Evolutionary conservation across 2,797 vertebrate genomes (phyloP).

Genomic region (Gymnodraco acuticeps): DNA sequence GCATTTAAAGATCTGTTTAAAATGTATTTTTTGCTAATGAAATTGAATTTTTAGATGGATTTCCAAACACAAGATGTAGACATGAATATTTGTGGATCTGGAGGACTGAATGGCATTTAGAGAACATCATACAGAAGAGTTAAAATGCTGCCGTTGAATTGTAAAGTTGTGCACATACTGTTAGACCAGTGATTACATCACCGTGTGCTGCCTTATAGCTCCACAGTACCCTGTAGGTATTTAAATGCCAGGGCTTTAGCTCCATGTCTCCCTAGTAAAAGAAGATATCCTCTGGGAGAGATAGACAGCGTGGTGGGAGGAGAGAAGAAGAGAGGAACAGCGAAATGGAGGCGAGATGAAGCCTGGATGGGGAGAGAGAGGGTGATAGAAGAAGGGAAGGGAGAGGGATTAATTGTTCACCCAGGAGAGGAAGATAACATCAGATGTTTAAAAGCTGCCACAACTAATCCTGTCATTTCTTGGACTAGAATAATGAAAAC

Average conservation of each 20-base stretch:
- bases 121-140: background rate
- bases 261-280: constrained; percentile 57
- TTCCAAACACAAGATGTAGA: constrained; percentile 18
- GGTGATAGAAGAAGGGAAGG: constrained; percentile 65
- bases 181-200: constrained; percentile 45
- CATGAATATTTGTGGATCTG: background rate
- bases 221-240: constrained; percentile 35
- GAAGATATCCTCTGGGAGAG: constrained; percentile 53
- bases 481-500: constrained; percentile 80
- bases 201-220: constrained; percentile 39
- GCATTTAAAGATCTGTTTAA: constrained; percentile 18
- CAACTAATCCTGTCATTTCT: constrained; percentile 84
- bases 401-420: constrained; percentile 84
- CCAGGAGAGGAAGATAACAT: constrained; percentile 82
- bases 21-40: background rate
- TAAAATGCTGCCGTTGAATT: constrained; percentile 10
- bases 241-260: constrained; percentile 66
- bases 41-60: background rate
- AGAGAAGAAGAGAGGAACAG: constrained; percentile 25
- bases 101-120: background rate
- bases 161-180: background rate
- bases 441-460: constrained; percentile 83
- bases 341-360: constrained; percentile 49
- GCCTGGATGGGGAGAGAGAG: constrained; percentile 55
- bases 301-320: constrained; percentile 23